phyloP scores from a whole-genome alignment of 1,140 invertebrate species.

The Amyelois transitella region DNA sequence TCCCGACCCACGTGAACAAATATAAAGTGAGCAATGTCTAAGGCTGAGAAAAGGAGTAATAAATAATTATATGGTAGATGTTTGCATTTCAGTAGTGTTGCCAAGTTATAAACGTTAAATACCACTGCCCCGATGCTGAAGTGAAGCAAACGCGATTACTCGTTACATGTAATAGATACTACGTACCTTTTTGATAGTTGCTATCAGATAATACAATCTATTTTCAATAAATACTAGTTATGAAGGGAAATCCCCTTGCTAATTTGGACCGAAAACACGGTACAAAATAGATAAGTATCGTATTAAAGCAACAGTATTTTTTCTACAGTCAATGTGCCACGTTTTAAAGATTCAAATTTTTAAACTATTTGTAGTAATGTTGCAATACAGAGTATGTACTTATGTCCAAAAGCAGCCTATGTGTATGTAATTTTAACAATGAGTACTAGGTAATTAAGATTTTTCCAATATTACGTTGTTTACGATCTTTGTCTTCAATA shows the following conservation, averaged over 20 bases:
- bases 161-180: neutral
- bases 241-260: neutral
- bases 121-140: conserved; percentile 5
- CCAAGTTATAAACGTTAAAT: neutral
- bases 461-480: conserved; percentile 6
- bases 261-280: conserved; percentile 1
- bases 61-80: neutral
- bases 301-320: conserved; percentile 8
- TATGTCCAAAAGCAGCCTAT: neutral
- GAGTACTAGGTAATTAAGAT: neutral
- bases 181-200: neutral
- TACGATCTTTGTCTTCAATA: conserved; percentile 1
- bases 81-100: conserved; percentile 3
- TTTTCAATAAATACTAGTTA: neutral
- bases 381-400: conserved; percentile 10
- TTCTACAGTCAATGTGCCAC: conserved; percentile 15
- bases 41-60: neutral
- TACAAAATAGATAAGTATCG: conserved; percentile 5
- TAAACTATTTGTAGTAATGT: conserved; percentile 2
- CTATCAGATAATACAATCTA: neutral
- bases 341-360: neutral
- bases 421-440: neutral
- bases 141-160: neutral
- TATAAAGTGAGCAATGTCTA: neutral
- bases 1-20: too few species aligned